These are phyloP conservation scores for Porites lutea DNA, from an alignment of 64 coral and sea anemone genomes.

Conservation along the genomic window DNA sequence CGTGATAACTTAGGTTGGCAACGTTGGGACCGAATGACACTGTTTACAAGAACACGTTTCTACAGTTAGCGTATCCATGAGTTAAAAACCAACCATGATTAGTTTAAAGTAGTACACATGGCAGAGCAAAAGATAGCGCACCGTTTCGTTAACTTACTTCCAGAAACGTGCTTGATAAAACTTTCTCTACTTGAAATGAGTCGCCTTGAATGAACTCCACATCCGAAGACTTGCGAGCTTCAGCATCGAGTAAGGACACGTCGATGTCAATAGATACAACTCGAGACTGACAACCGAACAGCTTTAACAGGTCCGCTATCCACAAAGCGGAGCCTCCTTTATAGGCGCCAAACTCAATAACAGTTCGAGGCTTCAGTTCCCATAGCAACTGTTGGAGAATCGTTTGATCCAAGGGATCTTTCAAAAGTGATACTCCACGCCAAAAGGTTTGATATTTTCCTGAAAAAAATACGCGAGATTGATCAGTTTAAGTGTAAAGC, in stretches of 20 bases:
- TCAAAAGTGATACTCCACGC: constrained; percentile 19
- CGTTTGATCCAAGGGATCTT: neutral
- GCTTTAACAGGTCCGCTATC: constrained; percentile 27
- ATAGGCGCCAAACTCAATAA: constrained; percentile 30
- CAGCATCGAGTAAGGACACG: constrained; percentile 17
- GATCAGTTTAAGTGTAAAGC: too few species aligned
- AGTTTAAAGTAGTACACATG: too few species aligned
- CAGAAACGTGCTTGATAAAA: neutral
- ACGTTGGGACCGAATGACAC: too few species aligned
- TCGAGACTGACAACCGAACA: constrained; percentile 19
- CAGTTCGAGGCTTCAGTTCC: constrained; percentile 48
- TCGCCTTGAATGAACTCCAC: constrained; percentile 11
- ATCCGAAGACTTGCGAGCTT: neutral
- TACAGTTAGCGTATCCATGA: too few species aligned
- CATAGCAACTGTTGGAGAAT: constrained; percentile 35
- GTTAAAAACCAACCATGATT: too few species aligned
- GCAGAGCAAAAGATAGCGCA: too few species aligned
- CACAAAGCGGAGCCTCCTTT: constrained; percentile 37
- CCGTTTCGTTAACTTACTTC: neutral
- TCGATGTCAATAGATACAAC: constrained; percentile 42
- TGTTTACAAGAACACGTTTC: too few species aligned
- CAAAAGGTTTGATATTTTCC: constrained; percentile 35
- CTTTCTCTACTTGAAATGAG: neutral
- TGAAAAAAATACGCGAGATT: neutral
- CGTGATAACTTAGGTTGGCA: too few species aligned